Evolutionary conservation across 2,113 vertebrate species (phyloP), one percentile per base, ranked within the genome.

Genomic region (Forbesichthys agassizii): DNA sequence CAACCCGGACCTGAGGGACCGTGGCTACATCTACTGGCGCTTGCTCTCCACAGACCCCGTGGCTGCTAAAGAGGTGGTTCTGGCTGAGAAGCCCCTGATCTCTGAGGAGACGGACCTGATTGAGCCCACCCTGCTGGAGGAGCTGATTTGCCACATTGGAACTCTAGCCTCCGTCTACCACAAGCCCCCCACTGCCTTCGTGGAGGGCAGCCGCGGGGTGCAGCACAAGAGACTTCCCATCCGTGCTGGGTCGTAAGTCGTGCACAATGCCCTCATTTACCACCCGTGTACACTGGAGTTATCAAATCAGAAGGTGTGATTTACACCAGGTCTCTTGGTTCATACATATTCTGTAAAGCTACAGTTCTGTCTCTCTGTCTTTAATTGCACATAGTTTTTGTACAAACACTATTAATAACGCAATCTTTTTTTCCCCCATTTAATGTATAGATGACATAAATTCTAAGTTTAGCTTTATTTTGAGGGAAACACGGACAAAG

Each of bases 11-110:
- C 92, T 99, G 81, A 91, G 98, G 69, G 98, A 99, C 64, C 95
- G 98, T 0, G 98, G 98, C 4, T 99, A 99, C 89, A 99, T 99
- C 91, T 99, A 99, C 88, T 99, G 98, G 98, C 95, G 98, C 55
- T 93, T 99, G 85, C 95, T 99, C n/a, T 98, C 97, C 80, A 99
- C 98, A 0, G 98, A 99, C 83, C 98, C 98, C 0, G 97, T 98
- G 81, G 97, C 98, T 0, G 98, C 97, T 64, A 99, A 99, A 86
- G 98, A 99, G 79, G 98, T 99, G 86, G 98, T 99, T 16, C 88
- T 99, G 90, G 96, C 96, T 0, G 98, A 99, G 93, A 99, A 99
- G 74, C 97, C 98, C 0, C 93, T 99, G 68, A 99, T 99, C 88
- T 99, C 96, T 0, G 97, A 99, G 86, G 97, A 99, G 92, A 99